Base-by-base conservation (phyloP, 2,113 vertebrate genomes). In the Chloropsis hardwickii region DNA sequence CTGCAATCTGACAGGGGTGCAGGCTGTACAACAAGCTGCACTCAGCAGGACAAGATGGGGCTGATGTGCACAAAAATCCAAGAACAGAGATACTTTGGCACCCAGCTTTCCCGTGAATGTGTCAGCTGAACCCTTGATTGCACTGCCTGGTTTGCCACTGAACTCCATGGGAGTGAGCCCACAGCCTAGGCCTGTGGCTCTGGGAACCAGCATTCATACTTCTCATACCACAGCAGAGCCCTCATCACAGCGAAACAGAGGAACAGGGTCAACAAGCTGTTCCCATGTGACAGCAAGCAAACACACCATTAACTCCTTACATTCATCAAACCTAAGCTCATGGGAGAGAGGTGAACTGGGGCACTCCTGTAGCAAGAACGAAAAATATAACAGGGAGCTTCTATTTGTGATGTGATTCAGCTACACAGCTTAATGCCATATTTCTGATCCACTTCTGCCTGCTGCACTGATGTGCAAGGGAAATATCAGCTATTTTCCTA, bases 221-320 rank as follows among this genome's bases (percentile, higher is more conserved):
- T 91, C 53, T 54, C 95, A 90, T 91, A 93, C 78, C 87, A 67
- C 54, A 70, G 62, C 51, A 61, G n/a, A 81, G 80, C 69, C 73
- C 89, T 20, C 74, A 67, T 40, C 81, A 23, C 85, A 93, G 95
- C 82, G 40, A 12, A 66, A 28, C 94, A 90, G 82, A 92, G 66
- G 84, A 80, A 39, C 91, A 60, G 83, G 94, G 91, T 92, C 94
- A 95, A n/a, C 76, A 61, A 47, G 83, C 88, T 70, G 80, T 67
- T 95, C 95, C 94, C 96, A 96, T 66, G 90, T 6, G 24, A 73
- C 88, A 90, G 81, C 72, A 53, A 92, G 82, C 35, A 88, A 92
- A 92, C 60, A 90, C 28, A 40, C 33, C 42, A 58, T 62, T 93
- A 92, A 90, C 92, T 91, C 80, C 72, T 94, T 82, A 20, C 83